Evolutionary conservation across 1,140 invertebrate genomes (phyloP), one percentile per base, ranked within the genome.

Genomic region (Planococcus citri): DNA sequence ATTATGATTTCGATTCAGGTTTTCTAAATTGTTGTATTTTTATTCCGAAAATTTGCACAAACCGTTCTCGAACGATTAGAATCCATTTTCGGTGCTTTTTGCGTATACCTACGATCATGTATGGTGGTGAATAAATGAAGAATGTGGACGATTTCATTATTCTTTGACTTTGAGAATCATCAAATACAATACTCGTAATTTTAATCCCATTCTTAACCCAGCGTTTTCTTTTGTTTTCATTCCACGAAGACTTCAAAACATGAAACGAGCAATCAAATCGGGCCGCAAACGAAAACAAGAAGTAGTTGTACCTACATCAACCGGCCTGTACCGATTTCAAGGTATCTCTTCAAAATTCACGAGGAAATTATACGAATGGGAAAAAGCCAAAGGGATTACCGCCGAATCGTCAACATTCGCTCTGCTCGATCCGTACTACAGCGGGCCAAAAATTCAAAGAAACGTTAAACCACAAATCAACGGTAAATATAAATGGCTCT

Each of bases 341-440:
- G 91, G 91, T 0, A 91, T 92, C 71, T 91, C 88, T 0, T 84
- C 89, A 68, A 91, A 91, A 73, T 94, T 94, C 76, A 92, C 90
- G 0, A 86, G 89, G 38, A 93, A 93, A 76, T 80, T 94, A 0
- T 91, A 92, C 76, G 91, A 94, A 76, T 94, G 92, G 92, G 92
- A 95, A 76, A 90, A 91, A 72, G 86, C 89, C 27, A 80, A 85
- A 64, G 89, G 89, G 1, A 91, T 91, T 68, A 86, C 85, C 0
- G 89, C 87, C 0, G 89, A 91, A 77, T 85, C 85, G 0, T 92
- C 89, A 0, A 92, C 90, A 0, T 90, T 91, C 71, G 87, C 88
- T 0, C 76, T 92, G 0, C 78, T 92, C 0, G 84, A 85, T 74
- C 83, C 84, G 0, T 82, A 82, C 10, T 82, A 83, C 74, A 76